These are phyloP conservation scores for Cepaea hortensis DNA, from an alignment of 2,888 invertebrate genomes.

Conservation along the genomic window DNA sequence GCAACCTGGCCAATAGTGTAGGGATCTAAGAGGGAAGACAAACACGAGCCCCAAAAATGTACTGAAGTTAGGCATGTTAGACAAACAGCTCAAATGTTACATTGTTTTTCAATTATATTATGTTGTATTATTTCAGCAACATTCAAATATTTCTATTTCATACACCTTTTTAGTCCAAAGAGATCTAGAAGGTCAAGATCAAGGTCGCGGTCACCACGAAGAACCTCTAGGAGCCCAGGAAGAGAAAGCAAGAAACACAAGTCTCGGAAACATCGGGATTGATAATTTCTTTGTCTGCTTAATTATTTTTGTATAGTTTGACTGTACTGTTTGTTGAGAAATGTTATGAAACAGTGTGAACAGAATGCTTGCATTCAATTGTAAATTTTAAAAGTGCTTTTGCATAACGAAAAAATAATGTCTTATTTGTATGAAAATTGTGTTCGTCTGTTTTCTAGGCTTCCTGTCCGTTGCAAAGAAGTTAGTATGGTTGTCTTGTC, in stretches of 20 bases:
- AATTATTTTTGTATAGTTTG: not conserved
- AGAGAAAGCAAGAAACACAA: constrained; percentile 67
- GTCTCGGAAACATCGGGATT: constrained; percentile 60
- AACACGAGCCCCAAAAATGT: too few species aligned
- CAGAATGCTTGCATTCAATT: not conserved
- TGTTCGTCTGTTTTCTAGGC: too few species aligned
- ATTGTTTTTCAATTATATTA: too few species aligned
- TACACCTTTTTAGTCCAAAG: constrained; percentile 55
- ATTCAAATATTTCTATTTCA: not conserved
- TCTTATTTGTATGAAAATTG: too few species aligned
- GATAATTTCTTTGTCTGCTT: constrained; percentile 17
- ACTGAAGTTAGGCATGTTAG: too few species aligned
- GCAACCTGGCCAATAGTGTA: too few species aligned
- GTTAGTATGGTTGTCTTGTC: too few species aligned
- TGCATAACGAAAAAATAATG: too few species aligned
- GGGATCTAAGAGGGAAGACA: too few species aligned
- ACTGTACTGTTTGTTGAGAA: not conserved
- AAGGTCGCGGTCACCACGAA: constrained; percentile 55
- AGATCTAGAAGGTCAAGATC: constrained; percentile 60
- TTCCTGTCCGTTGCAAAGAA: too few species aligned
- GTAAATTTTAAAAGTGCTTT: too few species aligned
- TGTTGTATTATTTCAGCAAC: not conserved
- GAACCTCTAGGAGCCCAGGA: constrained; percentile 62
- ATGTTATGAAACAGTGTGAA: not conserved
- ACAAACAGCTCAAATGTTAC: too few species aligned